Conservation (phyloP, 1,140 invertebrate species). For the Halictus rubicundus region DNA sequence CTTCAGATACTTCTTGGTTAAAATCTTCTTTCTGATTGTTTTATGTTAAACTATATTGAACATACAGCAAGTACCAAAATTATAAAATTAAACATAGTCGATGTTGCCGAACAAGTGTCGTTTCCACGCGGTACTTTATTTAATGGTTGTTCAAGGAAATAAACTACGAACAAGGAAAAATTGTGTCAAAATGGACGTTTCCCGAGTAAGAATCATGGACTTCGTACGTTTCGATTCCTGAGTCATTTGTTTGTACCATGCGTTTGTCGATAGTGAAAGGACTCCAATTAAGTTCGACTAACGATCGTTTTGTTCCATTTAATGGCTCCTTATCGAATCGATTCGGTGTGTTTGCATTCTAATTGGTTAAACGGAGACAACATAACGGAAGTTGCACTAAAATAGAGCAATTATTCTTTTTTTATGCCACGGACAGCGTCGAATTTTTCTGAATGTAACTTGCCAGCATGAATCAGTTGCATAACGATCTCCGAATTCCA, state of each 20-base stretch:
- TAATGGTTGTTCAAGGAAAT: too few relatives aligned
- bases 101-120: too few relatives aligned
- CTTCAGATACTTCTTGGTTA: too few relatives aligned
- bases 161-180: background rate
- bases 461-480: too few relatives aligned
- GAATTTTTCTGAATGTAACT: too few relatives aligned
- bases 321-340: background rate
- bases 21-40: too few relatives aligned
- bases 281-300: background rate
- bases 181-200: background rate
- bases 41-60: too few relatives aligned
- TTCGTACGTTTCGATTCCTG: constrained; percentile 4
- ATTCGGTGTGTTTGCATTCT: background rate
- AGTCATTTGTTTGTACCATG: constrained; percentile 16
- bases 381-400: background rate
- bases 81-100: too few relatives aligned
- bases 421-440: too few relatives aligned
- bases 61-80: too few relatives aligned
- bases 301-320: constrained; percentile 8
- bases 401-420: background rate
- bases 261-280: constrained; percentile 10
- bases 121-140: too few relatives aligned
- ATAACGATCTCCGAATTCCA: too few relatives aligned
- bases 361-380: background rate
- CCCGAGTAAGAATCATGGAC: background rate